Conservation (phyloP, 2,113 vertebrate species). For the Silurus asotus region DNA sequence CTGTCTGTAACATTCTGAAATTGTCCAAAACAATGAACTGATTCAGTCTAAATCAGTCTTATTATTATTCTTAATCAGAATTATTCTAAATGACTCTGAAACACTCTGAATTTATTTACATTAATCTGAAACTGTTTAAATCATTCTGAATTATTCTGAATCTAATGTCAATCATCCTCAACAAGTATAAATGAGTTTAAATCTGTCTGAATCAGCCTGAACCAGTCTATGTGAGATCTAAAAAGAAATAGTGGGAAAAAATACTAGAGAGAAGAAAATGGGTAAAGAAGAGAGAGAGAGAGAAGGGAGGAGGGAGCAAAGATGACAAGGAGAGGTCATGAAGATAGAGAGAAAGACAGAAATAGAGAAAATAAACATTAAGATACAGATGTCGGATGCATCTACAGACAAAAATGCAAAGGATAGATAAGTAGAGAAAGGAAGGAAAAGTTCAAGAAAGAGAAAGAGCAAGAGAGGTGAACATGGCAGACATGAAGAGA, state of each 20-base stretch:
- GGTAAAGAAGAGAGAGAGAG: slow-evolving; percentile 54
- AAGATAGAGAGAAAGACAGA: background rate
- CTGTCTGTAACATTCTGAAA: background rate
- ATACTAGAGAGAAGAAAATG: slow-evolving; percentile 39
- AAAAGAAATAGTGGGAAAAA: slow-evolving; percentile 19
- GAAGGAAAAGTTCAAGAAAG: background rate
- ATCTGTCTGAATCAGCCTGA: background rate
- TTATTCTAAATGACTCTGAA: background rate
- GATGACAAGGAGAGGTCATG: background rate
- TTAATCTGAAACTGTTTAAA: background rate
- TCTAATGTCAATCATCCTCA: background rate
- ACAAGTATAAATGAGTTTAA: background rate
- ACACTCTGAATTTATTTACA: background rate
- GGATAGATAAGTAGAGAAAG: background rate
- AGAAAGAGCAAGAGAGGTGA: background rate
- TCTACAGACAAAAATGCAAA: background rate
- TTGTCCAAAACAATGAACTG: too few species aligned
- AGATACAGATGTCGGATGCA: background rate
- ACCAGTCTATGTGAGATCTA: background rate
- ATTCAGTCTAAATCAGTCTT: background rate
- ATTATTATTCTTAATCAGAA: background rate
- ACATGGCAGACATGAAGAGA: background rate
- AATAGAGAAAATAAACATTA: background rate
- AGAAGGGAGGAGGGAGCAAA: slow-evolving; percentile 19
- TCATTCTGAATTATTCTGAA: background rate